A percentile compares a stretch with the other conserved stretches of the same genome.
Conservation (phyloP, 2,888 invertebrate species). For the Torymus aiolomorphi region DNA sequence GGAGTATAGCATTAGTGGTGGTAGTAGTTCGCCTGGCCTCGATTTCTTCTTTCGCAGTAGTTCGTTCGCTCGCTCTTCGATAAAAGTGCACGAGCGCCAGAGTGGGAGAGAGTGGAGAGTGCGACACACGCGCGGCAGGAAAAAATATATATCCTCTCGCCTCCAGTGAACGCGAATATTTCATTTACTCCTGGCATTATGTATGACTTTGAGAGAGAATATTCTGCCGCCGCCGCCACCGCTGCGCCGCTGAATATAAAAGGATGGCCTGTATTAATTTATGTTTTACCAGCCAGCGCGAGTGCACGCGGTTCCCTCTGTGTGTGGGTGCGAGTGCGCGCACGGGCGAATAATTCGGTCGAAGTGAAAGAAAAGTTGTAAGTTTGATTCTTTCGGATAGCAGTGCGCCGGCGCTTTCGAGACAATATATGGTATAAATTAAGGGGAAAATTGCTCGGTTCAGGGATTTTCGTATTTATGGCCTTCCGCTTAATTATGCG, state of each 20-base stretch:
- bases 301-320: too few relatives aligned
- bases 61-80: constrained; percentile 4
- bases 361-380: background rate
- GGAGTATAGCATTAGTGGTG: too few relatives aligned
- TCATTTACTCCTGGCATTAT: constrained; percentile 39
- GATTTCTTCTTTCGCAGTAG: constrained; percentile 16
- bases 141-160: constrained; percentile 4
- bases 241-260: too few relatives aligned
- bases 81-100: background rate
- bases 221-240: background rate
- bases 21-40: constrained; percentile 2
- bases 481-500: too few relatives aligned
- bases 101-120: background rate
- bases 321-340: background rate
- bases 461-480: too few relatives aligned
- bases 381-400: background rate
- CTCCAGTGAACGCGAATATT: constrained; percentile 28
- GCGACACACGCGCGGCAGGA: background rate
- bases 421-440: too few relatives aligned
- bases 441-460: too few relatives aligned
- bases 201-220: constrained; percentile 3
- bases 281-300: too few relatives aligned
- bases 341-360: too few relatives aligned
- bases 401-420: too few relatives aligned
- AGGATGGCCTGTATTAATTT: too few relatives aligned